Base-by-base conservation (phyloP, 2,888 invertebrate species). In the Tridacna crocea region DNA sequence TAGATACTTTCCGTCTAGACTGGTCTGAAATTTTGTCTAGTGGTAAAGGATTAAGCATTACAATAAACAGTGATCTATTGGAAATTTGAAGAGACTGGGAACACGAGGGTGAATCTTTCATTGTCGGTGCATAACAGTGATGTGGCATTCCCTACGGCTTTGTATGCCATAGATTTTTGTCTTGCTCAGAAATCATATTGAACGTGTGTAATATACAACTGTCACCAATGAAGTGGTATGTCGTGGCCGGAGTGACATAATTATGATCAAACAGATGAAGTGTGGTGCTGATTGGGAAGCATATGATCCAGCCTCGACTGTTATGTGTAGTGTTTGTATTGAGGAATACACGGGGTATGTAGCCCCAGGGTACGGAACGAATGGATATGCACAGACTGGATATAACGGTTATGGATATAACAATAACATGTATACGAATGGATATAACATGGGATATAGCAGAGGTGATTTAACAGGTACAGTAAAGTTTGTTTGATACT, bases 241-340 rank as follows among this genome's bases (percentile, higher is more conserved):
- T 26, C 12, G 26, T 17, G 17, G 68, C 22, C 4, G 48, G 26
- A 19, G 47, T 60, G 47, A 77, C 72, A 70, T 60, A 72, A 36
- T 36, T 36, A 77, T 77, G 77, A 70, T 77, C 27, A 78, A 75
- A 76, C 84, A 82, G 75, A 89, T 90, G 88, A 90, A 90, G 88
- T 90, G 88, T 75, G 84, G 87, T 70, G 86, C 82, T 72, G 88
- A 88, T 72, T 84, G 80, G 79, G 87, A 87, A 26, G 79, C 66
- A 27, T 84, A 84, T 65, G 87, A 88, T 51, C 83, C 83, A 17
- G 24, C 78, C 22, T 65, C 82, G 6, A 76, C 78, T 11, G 88
- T 89, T 66, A 87, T 90, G 88, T 91, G 88, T 84, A 89, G 79
- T 73, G 85, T 91, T 83, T 91, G 91, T 79, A 90, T 90, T 47